Conservation (phyloP, 37 sponge, comb jelly and placozoan species). For the Eunapius fragilis region DNA sequence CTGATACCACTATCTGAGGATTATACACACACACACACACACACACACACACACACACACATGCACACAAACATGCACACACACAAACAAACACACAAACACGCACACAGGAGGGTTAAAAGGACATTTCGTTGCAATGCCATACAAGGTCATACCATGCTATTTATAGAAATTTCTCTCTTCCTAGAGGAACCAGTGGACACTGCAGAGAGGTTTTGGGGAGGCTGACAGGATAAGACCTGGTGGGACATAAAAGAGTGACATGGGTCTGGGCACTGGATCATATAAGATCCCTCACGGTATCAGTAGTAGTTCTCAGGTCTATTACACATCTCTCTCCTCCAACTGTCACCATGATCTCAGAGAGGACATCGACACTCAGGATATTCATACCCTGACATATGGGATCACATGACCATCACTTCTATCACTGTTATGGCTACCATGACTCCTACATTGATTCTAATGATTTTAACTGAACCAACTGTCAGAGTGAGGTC, state of each 20-base stretch:
- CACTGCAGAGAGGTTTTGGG: too few species aligned
- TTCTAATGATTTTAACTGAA: neutral
- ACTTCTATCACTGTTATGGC: too few species aligned
- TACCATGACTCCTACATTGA: neutral
- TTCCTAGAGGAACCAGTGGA: too few species aligned
- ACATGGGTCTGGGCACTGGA: too few species aligned
- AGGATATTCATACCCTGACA: too few species aligned
- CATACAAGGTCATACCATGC: neutral
- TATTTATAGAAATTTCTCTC: too few species aligned
- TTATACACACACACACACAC: neutral
- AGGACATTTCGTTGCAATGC: neutral
- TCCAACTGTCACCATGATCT: conserved; percentile 36
- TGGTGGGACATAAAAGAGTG: too few species aligned
- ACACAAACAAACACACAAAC: neutral
- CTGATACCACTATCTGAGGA: neutral
- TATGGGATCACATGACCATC: too few species aligned
- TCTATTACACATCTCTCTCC: conserved; percentile 5
- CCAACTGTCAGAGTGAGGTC: neutral
- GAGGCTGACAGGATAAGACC: too few species aligned
- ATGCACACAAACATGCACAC: neutral
- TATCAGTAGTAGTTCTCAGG: too few species aligned
- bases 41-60: neutral
- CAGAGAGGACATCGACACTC: neutral
- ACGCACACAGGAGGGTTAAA: neutral
- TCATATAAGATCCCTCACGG: too few species aligned